Conservation (phyloP, 1,140 invertebrate genomes). For the Drosophila rhopaloa region DNA sequence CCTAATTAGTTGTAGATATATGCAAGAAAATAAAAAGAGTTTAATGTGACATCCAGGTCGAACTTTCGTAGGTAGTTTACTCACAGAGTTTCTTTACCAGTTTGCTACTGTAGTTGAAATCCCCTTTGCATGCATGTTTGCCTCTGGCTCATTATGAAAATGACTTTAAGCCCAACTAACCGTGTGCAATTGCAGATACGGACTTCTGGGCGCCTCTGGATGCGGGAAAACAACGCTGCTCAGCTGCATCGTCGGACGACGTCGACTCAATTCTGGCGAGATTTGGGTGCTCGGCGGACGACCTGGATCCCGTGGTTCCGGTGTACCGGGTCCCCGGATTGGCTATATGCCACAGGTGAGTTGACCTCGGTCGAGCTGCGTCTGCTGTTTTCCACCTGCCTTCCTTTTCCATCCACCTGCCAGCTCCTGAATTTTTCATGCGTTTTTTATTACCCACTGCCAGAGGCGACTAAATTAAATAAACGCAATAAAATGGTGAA, state of each 20-base stretch:
- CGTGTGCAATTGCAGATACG: slow-evolving; percentile 88
- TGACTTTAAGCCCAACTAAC: slow-evolving; percentile 14
- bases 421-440: slow-evolving; percentile 64
- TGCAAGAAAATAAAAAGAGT: too few species aligned
- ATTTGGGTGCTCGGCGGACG: slow-evolving; percentile 94
- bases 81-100: too few species aligned
- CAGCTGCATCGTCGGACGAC: slow-evolving; percentile 93
- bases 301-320: slow-evolving; percentile 92
- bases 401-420: neutral
- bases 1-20: too few species aligned
- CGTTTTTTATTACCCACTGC: slow-evolving; percentile 66
- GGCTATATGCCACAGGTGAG: slow-evolving; percentile 89
- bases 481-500: slow-evolving; percentile 71
- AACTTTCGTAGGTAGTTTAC: too few species aligned
- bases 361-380: slow-evolving; percentile 10
- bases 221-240: slow-evolving; percentile 94
- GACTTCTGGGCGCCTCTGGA: slow-evolving; percentile 93
- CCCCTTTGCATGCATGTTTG: neutral
- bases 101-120: too few species aligned
- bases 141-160: slow-evolving; percentile 48
- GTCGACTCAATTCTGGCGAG: slow-evolving; percentile 92
- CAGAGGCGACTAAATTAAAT: slow-evolving; percentile 74
- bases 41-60: too few species aligned
- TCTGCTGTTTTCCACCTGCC: neutral
- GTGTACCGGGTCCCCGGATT: slow-evolving; percentile 92